phyloP scores from a whole-genome alignment of 2,888 invertebrate genomes.

The Theodoxus fluviatilis region DNA sequence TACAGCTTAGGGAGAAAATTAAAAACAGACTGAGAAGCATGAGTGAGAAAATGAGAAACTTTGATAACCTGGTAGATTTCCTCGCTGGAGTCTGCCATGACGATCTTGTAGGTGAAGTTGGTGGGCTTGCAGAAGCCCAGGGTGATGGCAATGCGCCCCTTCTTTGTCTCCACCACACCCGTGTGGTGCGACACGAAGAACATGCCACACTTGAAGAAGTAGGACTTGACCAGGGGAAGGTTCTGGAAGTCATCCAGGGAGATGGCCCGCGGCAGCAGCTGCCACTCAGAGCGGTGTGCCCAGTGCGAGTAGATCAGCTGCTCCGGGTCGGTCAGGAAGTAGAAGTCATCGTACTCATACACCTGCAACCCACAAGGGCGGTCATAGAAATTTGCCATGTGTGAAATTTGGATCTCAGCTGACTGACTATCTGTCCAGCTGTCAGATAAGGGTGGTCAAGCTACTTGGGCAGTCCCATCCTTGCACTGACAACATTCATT shows the following conservation, averaged over 20 bases:
- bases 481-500: no score
- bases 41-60: no score
- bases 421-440: no score
- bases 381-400: no score
- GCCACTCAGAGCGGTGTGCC: slow-evolving; percentile 63
- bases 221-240: slow-evolving; percentile 65
- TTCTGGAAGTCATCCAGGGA: slow-evolving; percentile 63
- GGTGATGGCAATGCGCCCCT: slow-evolving; percentile 58
- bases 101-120: slow-evolving; percentile 65
- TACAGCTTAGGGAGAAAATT: no score
- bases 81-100: slow-evolving; percentile 54
- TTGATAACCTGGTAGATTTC: slow-evolving; percentile 60
- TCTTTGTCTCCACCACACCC: slow-evolving; percentile 60
- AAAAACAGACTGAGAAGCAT: no score
- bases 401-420: no score
- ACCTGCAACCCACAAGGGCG: no score
- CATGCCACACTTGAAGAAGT: slow-evolving; percentile 66
- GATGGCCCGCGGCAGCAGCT: slow-evolving; percentile 56
- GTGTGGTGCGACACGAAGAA: slow-evolving; percentile 58
- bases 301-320: slow-evolving; percentile 65
- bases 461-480: no score
- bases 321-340: slow-evolving; percentile 96
- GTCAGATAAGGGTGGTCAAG: no score
- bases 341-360: slow-evolving; percentile 99
- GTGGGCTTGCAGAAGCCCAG: slow-evolving; percentile 63